Conservation (phyloP, 1,140 invertebrate species). For the Sitobion miscanthi region DNA sequence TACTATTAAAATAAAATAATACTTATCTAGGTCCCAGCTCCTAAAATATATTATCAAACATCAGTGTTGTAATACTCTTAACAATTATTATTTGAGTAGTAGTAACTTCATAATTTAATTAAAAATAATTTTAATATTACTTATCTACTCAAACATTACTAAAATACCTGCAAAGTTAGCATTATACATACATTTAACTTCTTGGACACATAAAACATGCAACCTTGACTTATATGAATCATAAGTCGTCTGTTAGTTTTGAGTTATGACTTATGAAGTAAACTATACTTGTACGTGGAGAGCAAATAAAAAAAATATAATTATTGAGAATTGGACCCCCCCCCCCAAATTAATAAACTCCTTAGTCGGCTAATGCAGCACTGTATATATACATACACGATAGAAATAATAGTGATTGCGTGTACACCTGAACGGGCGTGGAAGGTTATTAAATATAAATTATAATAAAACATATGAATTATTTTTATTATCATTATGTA, state of each 20-base stretch:
- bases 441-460: neutral
- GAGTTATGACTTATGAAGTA: no score
- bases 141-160: neutral
- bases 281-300: neutral
- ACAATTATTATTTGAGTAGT: no score
- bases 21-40: no score
- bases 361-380: neutral
- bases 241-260: neutral
- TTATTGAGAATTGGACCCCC: neutral
- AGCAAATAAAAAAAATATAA: neutral
- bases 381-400: neutral
- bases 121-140: no score
- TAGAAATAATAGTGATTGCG: neutral
- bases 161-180: no score
- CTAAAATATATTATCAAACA: no score
- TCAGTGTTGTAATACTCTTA: no score
- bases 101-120: neutral
- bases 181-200: neutral
- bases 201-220: neutral
- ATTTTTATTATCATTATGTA: neutral
- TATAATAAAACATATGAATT: neutral
- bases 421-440: neutral
- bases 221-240: neutral
- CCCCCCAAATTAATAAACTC: neutral
- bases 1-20: no score